Conservation (phyloP, 2,797 vertebrate species). For the Urocyon cinereoargenteus region DNA sequence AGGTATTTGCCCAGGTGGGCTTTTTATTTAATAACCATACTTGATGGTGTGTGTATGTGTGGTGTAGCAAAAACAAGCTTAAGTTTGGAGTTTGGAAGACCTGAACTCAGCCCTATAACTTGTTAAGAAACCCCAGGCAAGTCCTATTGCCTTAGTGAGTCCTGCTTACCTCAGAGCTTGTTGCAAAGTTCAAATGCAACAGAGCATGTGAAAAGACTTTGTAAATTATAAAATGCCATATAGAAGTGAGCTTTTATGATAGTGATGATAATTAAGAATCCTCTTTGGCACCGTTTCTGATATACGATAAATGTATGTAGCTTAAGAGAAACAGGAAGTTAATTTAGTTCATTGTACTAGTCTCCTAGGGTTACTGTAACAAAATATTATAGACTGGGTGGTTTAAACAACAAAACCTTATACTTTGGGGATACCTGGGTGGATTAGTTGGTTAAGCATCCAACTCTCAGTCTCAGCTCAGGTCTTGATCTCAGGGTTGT, state of each 20-base stretch:
- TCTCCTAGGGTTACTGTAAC: neutral
- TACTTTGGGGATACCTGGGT: neutral
- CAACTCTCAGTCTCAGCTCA: neutral
- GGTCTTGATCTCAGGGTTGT: neutral
- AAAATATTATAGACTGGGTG: neutral
- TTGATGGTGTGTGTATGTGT: neutral
- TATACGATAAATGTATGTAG: neutral
- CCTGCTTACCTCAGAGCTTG: constrained; percentile 28
- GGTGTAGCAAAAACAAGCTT: neutral
- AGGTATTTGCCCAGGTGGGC: neutral
- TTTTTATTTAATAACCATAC: constrained; percentile 14
- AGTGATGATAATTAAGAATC: constrained; percentile 33
- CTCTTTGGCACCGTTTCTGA: constrained; percentile 49
- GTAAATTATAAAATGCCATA: constrained; percentile 49
- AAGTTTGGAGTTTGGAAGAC: neutral
- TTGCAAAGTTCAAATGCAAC: constrained; percentile 61
- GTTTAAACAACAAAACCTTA: constrained; percentile 27
- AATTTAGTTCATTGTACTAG: neutral
- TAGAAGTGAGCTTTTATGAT: constrained; percentile 31
- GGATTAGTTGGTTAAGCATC: neutral
- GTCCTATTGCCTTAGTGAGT: constrained; percentile 8
- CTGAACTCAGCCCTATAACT: constrained; percentile 22
- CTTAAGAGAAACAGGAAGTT: constrained; percentile 57
- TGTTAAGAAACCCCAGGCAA: constrained; percentile 19
- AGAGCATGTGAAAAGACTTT: constrained; percentile 39